Evolutionary conservation across 2,113 vertebrate genomes (phyloP).

Genomic region (Phoenicopterus ruber): DNA sequence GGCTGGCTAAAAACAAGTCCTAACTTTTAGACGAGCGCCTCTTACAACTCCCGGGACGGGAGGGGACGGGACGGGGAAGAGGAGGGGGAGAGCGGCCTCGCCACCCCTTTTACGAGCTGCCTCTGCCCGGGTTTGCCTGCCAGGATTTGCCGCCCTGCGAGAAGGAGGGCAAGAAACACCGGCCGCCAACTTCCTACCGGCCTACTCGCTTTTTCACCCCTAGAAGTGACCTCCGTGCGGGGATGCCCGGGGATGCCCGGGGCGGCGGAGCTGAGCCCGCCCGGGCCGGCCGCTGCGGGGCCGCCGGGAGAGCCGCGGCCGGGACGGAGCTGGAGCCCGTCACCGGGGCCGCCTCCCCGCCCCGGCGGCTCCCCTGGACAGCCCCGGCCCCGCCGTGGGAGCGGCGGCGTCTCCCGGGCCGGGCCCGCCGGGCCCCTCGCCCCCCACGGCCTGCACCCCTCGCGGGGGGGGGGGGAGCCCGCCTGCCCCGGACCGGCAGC

Average conservation of each 20-base stretch:
- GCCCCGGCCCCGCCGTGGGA: not conserved
- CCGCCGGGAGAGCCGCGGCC: not conserved
- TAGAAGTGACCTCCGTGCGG: not conserved
- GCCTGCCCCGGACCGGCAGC: not conserved
- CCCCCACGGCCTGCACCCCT: no score
- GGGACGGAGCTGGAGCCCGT: not conserved
- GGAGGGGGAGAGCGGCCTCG: not conserved
- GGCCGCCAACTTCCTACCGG: not conserved
- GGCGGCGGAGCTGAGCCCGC: no score
- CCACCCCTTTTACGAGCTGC: not conserved
- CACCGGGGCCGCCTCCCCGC: not conserved
- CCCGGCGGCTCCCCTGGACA: not conserved
- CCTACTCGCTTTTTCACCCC: not conserved
- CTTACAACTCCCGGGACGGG: not conserved
- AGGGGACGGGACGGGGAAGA: not conserved
- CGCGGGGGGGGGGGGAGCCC: not conserved
- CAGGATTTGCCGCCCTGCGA: not conserved
- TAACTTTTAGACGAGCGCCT: not conserved
- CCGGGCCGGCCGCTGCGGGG: not conserved
- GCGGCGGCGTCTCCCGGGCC: not conserved
- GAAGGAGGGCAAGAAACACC: not conserved
- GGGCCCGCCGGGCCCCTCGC: no score
- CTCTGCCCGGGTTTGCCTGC: not conserved
- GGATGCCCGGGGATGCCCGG: not conserved
- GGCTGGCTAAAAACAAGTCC: conserved; percentile 28